Conservation (phyloP, 2,888 invertebrate genomes). For the Drosophila multiciliata region DNA sequence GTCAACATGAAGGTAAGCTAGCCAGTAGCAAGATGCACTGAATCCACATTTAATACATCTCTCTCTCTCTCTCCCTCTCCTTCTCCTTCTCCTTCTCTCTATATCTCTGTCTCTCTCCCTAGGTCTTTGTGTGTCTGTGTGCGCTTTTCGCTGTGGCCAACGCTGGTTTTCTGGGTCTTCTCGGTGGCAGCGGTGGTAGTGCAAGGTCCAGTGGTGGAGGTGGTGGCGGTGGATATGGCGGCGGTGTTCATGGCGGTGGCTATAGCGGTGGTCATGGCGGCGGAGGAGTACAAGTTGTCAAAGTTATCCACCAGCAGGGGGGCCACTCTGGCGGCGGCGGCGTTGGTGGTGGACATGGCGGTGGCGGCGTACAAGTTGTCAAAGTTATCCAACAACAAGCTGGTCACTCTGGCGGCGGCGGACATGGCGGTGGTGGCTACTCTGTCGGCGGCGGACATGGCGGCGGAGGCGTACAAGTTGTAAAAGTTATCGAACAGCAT, state of each 20-base stretch:
- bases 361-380: slow-evolving; percentile 62
- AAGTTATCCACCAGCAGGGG: slow-evolving; percentile 1
- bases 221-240: slow-evolving; percentile 47
- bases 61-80: not conserved
- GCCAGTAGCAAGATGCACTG: not conserved
- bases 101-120: not conserved
- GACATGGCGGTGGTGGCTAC: slow-evolving; percentile 47
- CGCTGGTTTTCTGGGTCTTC: slow-evolving; percentile 72
- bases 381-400: slow-evolving; percentile 68
- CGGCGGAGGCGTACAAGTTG: not conserved
- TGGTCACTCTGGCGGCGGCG: slow-evolving; percentile 29
- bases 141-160: slow-evolving; percentile 76
- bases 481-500: not conserved
- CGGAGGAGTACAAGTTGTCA: slow-evolving; percentile 4
- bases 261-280: slow-evolving; percentile 38
- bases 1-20: slow-evolving; percentile 73
- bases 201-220: slow-evolving; percentile 50
- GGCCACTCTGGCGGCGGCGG: slow-evolving; percentile 25
- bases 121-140: slow-evolving; percentile 77
- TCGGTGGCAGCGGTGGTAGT: slow-evolving; percentile 59
- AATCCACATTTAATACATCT: slow-evolving; percentile 1
- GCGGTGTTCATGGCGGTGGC: slow-evolving; percentile 38
- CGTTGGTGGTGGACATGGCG: slow-evolving; percentile 30
- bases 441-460: slow-evolving; percentile 66
- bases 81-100: not conserved